Conservation (phyloP, 2,113 vertebrate species). For the Ivindomyrus marchei region DNA sequence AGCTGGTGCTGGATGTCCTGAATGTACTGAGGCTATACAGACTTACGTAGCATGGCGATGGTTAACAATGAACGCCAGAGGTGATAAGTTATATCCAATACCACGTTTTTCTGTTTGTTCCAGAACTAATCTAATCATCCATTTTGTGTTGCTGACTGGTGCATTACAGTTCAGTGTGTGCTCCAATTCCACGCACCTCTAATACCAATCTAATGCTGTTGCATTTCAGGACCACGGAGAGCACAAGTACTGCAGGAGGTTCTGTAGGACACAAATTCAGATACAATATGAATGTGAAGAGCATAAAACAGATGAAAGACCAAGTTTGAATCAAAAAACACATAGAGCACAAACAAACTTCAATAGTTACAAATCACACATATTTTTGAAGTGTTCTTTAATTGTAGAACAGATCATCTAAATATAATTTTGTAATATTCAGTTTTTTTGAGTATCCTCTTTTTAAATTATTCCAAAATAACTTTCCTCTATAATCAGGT, state of each 20-base stretch:
- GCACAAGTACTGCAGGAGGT: slow-evolving; percentile 9
- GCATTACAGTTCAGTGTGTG: not conserved
- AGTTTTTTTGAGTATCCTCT: not conserved
- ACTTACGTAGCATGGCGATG: not conserved
- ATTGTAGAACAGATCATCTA: not conserved
- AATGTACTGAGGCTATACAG: not conserved
- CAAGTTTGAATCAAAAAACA: slow-evolving; percentile 2
- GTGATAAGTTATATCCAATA: slow-evolving; percentile 5
- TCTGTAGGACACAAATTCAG: slow-evolving; percentile 18
- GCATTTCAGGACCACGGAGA: slow-evolving; percentile 19
- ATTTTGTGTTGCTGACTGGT: slow-evolving; percentile 11
- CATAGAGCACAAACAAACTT: not conserved
- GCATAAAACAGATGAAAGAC: not conserved
- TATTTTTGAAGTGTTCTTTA: not conserved
- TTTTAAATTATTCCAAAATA: not conserved
- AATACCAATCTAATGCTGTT: slow-evolving; percentile 10
- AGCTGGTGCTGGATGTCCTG: not conserved
- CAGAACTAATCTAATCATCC: not conserved
- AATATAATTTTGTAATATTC: not conserved
- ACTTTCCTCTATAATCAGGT: not conserved
- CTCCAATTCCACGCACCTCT: slow-evolving; percentile 13
- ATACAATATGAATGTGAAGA: slow-evolving; percentile 16
- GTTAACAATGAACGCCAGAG: not conserved
- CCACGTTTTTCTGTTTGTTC: not conserved
- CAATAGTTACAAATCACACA: not conserved